These are phyloP conservation scores for Megalopta genalis DNA, from an alignment of 1,140 invertebrate genomes.

Conservation along the genomic window DNA sequence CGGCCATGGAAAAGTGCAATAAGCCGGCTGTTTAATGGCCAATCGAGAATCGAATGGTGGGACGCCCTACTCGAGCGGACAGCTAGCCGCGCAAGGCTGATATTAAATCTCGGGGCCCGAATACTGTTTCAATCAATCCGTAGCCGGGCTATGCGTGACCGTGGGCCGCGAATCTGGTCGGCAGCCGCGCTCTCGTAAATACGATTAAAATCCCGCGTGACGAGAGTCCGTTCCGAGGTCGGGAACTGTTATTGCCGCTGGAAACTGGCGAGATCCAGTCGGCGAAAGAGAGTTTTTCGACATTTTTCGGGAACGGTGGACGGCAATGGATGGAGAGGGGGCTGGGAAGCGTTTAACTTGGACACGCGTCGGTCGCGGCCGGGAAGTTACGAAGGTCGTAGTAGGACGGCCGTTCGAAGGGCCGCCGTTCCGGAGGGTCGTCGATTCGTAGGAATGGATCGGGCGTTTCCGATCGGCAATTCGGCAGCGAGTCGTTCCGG, in stretches of 20 bases:
- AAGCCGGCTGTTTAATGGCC: too few relatives aligned
- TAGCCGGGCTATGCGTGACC: too few relatives aligned
- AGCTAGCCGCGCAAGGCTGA: too few relatives aligned
- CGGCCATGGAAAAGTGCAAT: too few relatives aligned
- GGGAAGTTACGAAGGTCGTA: constrained; percentile 7
- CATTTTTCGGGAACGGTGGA: not conserved
- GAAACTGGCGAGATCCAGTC: not conserved
- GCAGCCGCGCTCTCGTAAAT: not conserved
- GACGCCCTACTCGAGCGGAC: too few relatives aligned
- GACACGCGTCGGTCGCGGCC: not conserved
- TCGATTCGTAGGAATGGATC: constrained; percentile 11
- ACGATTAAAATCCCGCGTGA: constrained; percentile 16
- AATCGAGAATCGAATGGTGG: too few relatives aligned
- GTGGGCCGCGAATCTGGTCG: too few relatives aligned
- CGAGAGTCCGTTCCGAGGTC: constrained; percentile 5
- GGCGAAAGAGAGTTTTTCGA: not conserved
- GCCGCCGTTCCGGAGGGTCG: not conserved
- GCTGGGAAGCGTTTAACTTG: not conserved
- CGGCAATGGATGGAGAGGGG: not conserved
- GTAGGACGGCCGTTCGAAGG: not conserved
- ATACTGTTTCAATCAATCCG: too few relatives aligned
- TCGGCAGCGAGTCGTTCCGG: constrained; percentile 29
- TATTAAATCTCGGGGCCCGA: too few relatives aligned
- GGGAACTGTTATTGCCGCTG: constrained; percentile 10
- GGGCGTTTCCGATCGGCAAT: constrained; percentile 34